phyloP scores from a whole-genome alignment of 2,797 vertebrate genomes.

The Melanotaenia boesemani region DNA sequence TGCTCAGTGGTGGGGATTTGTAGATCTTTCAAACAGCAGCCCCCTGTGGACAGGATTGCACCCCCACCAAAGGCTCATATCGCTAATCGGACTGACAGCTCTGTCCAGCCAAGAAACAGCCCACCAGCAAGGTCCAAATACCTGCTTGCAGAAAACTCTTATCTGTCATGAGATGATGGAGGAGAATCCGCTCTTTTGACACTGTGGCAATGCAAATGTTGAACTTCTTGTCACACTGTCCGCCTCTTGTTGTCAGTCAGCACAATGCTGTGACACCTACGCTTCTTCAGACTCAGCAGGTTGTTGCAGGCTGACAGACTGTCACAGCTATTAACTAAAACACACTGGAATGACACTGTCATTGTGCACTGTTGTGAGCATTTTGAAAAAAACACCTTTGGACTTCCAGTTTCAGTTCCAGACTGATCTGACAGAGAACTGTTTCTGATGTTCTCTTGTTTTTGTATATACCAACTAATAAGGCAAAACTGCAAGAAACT shows the following conservation, averaged over 20 bases:
- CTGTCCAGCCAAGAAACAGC: slow-evolving; percentile 47
- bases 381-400: slow-evolving; percentile 19
- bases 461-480: slow-evolving; percentile 18
- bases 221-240: slow-evolving; percentile 37
- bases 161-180: slow-evolving; percentile 52
- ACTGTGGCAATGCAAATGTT: slow-evolving; percentile 22
- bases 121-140: slow-evolving; percentile 54
- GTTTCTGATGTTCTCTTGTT: slow-evolving; percentile 16
- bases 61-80: slow-evolving; percentile 46
- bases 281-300: slow-evolving; percentile 53
- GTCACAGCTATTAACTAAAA: slow-evolving; percentile 44
- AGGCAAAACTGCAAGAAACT: slow-evolving; percentile 41
- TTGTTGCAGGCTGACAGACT: slow-evolving; percentile 63
- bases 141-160: slow-evolving; percentile 47
- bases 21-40: slow-evolving; percentile 51
- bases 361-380: background rate
- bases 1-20: slow-evolving; percentile 53
- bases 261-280: slow-evolving; percentile 26
- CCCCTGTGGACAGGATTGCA: slow-evolving; percentile 24
- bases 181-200: slow-evolving; percentile 28
- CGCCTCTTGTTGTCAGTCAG: slow-evolving; percentile 40
- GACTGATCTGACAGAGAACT: slow-evolving; percentile 13
- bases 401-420: background rate
- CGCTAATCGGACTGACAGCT: slow-evolving; percentile 67
- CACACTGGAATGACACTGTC: slow-evolving; percentile 27